Conservation (phyloP, 1,140 invertebrate species). For the Notospermus geniculatus region DNA sequence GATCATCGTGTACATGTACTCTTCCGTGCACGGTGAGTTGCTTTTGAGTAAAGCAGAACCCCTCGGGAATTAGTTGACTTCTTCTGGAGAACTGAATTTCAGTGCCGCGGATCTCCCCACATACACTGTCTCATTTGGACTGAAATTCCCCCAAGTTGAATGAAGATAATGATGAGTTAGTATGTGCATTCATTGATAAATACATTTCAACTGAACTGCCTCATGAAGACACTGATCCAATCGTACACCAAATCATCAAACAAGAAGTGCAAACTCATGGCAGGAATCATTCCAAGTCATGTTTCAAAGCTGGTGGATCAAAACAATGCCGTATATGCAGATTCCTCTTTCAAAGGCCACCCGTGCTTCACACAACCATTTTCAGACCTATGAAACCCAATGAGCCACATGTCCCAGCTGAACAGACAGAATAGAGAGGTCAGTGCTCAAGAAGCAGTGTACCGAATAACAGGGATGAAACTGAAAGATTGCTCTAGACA, state of each 20-base stretch:
- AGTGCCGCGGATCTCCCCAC: too few species aligned
- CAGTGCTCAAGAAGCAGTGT: conserved; percentile 22
- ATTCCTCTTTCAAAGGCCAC: too few species aligned
- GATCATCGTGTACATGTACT: not conserved
- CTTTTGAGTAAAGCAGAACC: conserved; percentile 7
- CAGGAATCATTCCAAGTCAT: too few species aligned
- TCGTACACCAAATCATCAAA: not conserved
- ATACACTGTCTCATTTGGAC: too few species aligned
- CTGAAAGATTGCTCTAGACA: conserved; percentile 18
- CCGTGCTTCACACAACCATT: too few species aligned
- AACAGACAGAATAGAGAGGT: too few species aligned
- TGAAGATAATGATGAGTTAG: not conserved
- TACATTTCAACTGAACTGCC: not conserved
- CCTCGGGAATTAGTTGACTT: conserved; percentile 13
- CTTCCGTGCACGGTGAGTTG: conserved; percentile 3
- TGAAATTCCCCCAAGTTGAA: not conserved
- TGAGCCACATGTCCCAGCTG: not conserved
- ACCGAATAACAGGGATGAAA: conserved; percentile 11
- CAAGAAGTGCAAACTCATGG: not conserved
- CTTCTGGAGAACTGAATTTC: too few species aligned
- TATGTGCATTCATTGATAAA: not conserved
- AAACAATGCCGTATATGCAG: not conserved
- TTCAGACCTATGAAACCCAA: too few species aligned
- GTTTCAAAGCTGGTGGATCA: not conserved
- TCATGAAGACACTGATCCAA: not conserved